Evolutionary conservation across 53 echinoderm and acorn worm species (phyloP), one percentile per base, ranked within the genome.

Genomic region (Patiria pectinifera): DNA sequence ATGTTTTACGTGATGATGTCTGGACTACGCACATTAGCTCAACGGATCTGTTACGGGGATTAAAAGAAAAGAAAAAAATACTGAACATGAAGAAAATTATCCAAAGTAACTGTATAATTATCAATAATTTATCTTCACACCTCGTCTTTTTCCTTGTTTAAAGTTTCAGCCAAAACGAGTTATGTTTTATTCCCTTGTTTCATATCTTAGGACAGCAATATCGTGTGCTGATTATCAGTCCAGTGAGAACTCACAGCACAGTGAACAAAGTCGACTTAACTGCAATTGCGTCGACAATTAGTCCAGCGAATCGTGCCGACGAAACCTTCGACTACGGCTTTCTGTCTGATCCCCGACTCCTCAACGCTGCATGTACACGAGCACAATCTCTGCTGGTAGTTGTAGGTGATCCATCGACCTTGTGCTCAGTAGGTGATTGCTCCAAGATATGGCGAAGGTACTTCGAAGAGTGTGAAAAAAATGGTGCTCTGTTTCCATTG

Each of bases 301-400:
- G 87, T n/a, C 76, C 87, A 15, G 59, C n/a, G 75, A 89, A 61
- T 78, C 91, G 85, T 11, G 85, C 93, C 19, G 94, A 96, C 46
- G 93, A 94, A 49, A 85, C 48, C 15, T 83, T 78, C 70, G 80
- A 85, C 87, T 93, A 93, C 26, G 96, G 96, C 2, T 96, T 96
- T 83, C 89, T 96, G 21, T 96, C 96, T 0, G 96, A 96, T 66
- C 59, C 86, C 23, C 71, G 89, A 62, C 93, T 95, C 4, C 93
- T 96, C 59, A 96, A 94, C 91, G 94, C 96, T 12, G 96, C 96
- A 7, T 93, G 91, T 85, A 96, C 96, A 0, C 91, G 96, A 82
- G 93, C 96, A 15, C 86, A 96, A 87, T 96, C 94, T 47, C 93
- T 94, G 13, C 85, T 96, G 23, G 83, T 94, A 8, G 96, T 96